Base-by-base conservation (phyloP, 2,113 vertebrate species). In the Actenoides hombroni region DNA sequence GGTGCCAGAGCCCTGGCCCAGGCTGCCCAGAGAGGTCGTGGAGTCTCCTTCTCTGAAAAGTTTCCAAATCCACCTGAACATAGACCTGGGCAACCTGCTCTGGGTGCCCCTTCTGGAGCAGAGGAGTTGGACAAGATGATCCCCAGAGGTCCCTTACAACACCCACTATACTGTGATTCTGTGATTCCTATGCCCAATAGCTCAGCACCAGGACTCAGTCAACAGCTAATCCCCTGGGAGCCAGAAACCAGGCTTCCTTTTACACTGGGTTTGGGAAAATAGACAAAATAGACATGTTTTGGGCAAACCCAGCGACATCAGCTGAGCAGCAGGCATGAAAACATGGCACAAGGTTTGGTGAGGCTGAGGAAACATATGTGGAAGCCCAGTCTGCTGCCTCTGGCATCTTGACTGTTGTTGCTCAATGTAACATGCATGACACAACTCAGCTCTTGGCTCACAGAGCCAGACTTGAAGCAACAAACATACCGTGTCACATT, bases 401-500 rank as follows among this genome's bases (percentile, higher is more conserved):
- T 86, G 49, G 51, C 40, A 71, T 54, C 42, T 59, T 3, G 60
- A 2, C 54, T 28, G 20, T 0, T 25, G 76, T 51, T 92, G 79
- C 82, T 92, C 75, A 56, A 63, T 0, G 10, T 48, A 6, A 39
- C 54, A 39, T 0, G 1, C 13, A 33, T 74, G 80, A 54, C 88
- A 92, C 83, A 31, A 63, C 29, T 11, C 46, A 26, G 63, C 8
- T 57, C 49, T 28, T 1, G 7, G 85, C 85, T 94, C 2, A 0
- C 6, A 2, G 80, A 83, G 93, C 33, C 83, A 48, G 63, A 13
- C 28, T 59, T 53, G 54, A 88, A 70, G 73, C 35, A 92, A 75
- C 80, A 97, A 92, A 86, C 91, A 91, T 68, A 82, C 69, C 29
- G 87, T 87, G 65, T 82, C 69, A 40, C 83, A 89, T 87, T 94